Conservation (phyloP, 2,113 vertebrate genomes). For the Colaptes auratus region DNA sequence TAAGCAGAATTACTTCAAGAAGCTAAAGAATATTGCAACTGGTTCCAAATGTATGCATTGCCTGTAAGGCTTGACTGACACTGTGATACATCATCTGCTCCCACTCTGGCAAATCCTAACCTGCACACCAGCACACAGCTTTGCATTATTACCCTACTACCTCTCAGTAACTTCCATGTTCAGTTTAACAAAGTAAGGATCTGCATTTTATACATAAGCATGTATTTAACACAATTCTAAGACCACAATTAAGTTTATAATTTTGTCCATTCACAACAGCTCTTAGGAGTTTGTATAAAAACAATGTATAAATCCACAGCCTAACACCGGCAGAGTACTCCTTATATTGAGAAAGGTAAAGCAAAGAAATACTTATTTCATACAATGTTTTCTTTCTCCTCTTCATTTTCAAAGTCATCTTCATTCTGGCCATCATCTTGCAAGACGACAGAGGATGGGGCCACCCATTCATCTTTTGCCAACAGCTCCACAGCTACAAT, state of each 20-base stretch:
- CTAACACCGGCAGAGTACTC: background rate
- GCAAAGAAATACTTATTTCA: background rate
- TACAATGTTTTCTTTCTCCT: constrained; percentile 82
- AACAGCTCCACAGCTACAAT: constrained; percentile 91
- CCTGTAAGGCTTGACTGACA: background rate
- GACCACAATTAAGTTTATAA: background rate
- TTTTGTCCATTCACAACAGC: background rate
- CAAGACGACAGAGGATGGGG: constrained; percentile 89
- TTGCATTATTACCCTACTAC: background rate
- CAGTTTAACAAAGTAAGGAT: background rate
- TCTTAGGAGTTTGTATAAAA: background rate
- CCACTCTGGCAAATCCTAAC: background rate
- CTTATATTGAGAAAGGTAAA: background rate
- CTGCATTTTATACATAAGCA: background rate
- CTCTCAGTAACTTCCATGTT: background rate
- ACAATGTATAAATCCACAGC: background rate
- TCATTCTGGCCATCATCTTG: constrained; percentile 91
- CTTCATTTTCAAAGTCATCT: constrained; percentile 79
- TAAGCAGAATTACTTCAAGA: background rate
- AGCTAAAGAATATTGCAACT: background rate
- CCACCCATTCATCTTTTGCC: constrained; percentile 84
- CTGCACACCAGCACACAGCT: background rate
- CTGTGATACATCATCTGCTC: background rate
- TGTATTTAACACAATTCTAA: background rate
- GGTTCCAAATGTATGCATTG: background rate